A percentile compares a stretch with the other conserved stretches of the same genome.
These are phyloP conservation scores for Malurus elegans DNA, from an alignment of 2,113 vertebrate species.

Conservation along the genomic window DNA sequence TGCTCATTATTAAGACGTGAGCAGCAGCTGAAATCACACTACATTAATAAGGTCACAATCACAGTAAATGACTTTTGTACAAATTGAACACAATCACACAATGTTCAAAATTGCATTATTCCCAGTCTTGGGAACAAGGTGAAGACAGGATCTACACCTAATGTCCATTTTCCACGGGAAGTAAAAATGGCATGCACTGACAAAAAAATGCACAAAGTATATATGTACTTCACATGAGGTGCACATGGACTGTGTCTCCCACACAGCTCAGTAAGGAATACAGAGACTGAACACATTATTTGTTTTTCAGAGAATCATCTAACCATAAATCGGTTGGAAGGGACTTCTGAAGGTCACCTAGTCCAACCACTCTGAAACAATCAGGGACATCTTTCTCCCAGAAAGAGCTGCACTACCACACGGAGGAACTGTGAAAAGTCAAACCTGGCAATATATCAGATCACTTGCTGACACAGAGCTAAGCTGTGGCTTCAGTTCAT, in stretches of 20 bases:
- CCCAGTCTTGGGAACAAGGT: not conserved
- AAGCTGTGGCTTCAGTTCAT: not conserved
- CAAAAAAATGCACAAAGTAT: not conserved
- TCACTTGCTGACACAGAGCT: not conserved
- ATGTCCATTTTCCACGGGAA: accelerated
- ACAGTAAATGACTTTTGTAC: constrained; percentile 45
- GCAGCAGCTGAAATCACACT: constrained; percentile 49
- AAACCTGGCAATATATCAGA: not conserved
- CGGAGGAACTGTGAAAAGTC: not conserved
- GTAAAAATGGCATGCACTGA: not conserved
- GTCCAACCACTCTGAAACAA: not conserved
- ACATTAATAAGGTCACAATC: constrained; percentile 47
- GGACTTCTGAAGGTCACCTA: not conserved
- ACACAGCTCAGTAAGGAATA: not conserved
- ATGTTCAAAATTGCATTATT: not conserved
- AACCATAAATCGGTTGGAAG: not conserved
- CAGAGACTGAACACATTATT: not conserved
- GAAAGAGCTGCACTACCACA: not conserved
- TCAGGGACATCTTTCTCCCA: not conserved
- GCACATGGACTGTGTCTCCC: accelerated
- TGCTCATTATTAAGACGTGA: constrained; percentile 56
- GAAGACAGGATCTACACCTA: not conserved
- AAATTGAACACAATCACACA: not conserved
- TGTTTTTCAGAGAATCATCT: not conserved
- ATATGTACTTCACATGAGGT: not conserved